Conservation (phyloP, 2,888 invertebrate species). For the Plutella xylostella region DNA sequence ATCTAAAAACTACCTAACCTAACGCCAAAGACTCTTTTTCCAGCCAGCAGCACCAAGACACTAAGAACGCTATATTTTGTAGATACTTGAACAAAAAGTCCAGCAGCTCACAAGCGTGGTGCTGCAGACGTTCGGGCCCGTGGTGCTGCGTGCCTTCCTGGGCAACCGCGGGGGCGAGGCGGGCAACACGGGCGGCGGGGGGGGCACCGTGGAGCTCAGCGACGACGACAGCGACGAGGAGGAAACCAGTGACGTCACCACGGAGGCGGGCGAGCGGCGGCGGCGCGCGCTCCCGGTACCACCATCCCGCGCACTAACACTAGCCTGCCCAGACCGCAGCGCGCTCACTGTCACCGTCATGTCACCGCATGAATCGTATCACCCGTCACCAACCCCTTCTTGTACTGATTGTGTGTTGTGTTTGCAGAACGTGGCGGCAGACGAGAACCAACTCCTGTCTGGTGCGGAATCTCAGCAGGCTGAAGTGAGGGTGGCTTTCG, state of each 20-base stretch:
- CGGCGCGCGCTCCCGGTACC: conserved; percentile 5
- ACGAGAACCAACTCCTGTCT: conserved; percentile 60
- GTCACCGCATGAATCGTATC: conserved; percentile 17
- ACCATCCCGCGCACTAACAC: conserved; percentile 37
- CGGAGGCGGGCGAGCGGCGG: neutral
- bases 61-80: conserved; percentile 35
- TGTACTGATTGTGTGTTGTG: neutral
- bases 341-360: conserved; percentile 31
- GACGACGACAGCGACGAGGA: conserved; percentile 64
- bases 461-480: conserved; percentile 73
- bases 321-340: conserved; percentile 64
- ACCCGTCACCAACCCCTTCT: neutral
- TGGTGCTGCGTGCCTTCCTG: conserved; percentile 74
- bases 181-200: conserved; percentile 40
- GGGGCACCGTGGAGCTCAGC: conserved; percentile 58
- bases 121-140: conserved; percentile 81
- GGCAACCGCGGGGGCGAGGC: conserved; percentile 57
- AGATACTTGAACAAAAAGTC: conserved; percentile 82
- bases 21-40: no score
- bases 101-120: conserved; percentile 79
- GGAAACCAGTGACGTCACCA: conserved; percentile 15
- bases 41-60: neutral
- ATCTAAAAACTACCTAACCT: no score
- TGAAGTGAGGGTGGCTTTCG: conserved; percentile 73
- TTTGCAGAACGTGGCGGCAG: conserved; percentile 50